A percentile compares a stretch with the other conserved stretches of the same genome.
These are phyloP conservation scores for Eremobia ochroleuca DNA, from an alignment of 2,888 invertebrate genomes.

Conservation along the genomic window DNA sequence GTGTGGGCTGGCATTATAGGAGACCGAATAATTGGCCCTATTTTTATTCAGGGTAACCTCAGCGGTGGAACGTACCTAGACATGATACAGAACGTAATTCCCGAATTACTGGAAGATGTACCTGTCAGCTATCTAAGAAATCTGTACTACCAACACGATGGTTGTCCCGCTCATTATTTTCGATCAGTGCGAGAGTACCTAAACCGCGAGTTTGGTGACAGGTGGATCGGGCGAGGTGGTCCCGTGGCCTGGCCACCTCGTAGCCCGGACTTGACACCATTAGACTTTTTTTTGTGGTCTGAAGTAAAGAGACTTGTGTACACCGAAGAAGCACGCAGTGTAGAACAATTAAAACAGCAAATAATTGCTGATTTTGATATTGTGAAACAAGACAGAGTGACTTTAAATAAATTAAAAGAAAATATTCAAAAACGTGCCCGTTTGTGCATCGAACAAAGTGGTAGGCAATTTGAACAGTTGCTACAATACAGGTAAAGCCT, in stretches of 20 bases:
- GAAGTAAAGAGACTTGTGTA: conserved; percentile 4
- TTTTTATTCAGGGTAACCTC: conserved; percentile 3
- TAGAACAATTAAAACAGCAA: no score
- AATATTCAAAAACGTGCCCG: conserved; percentile 4
- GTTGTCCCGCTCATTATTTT: background rate
- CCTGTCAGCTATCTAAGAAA: no score
- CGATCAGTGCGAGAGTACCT: background rate
- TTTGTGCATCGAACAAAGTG: background rate
- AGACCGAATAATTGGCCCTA: background rate
- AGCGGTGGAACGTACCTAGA: background rate
- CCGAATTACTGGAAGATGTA: no score
- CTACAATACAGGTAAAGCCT: background rate
- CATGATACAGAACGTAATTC: background rate
- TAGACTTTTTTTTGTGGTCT: conserved; percentile 3
- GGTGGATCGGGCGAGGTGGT: background rate
- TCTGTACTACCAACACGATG: background rate
- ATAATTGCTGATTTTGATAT: conserved; percentile 3
- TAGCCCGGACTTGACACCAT: background rate
- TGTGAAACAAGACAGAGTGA: conserved; percentile 2
- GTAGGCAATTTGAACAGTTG: conserved; percentile 6
- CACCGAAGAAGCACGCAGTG: background rate
- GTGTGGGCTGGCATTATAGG: background rate
- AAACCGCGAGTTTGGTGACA: no score
- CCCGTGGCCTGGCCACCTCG: background rate
- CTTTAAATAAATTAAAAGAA: conserved; percentile 11